phyloP scores from a whole-genome alignment of 2,797 vertebrate species.

The Urocyon cinereoargenteus region DNA sequence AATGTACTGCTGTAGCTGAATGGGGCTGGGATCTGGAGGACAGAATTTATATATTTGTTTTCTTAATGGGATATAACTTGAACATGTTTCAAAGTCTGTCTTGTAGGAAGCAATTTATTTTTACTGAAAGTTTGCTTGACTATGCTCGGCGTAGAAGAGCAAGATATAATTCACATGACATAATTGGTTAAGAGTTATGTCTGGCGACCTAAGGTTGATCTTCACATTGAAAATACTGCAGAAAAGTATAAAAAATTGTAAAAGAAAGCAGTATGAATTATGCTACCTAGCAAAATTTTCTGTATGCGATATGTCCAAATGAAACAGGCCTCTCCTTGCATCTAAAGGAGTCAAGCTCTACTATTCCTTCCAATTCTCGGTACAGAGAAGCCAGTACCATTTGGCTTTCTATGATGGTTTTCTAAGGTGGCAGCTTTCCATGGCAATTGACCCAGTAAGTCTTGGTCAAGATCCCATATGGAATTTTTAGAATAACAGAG shows the following conservation, averaged over 20 bases:
- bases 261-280: not conserved
- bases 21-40: not conserved
- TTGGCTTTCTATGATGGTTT: not conserved
- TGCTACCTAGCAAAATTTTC: not conserved
- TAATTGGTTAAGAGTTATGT: not conserved
- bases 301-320: not conserved
- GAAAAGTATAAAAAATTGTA: not conserved
- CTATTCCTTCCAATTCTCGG: not conserved
- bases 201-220: not conserved
- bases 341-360: not conserved
- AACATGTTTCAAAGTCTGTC: not conserved
- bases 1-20: not conserved
- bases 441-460: not conserved
- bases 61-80: not conserved
- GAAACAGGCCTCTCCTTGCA: not conserved
- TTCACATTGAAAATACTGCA: slow-evolving; percentile 12
- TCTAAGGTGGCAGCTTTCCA: not conserved
- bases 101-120: slow-evolving; percentile 26
- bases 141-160: not conserved
- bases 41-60: slow-evolving; percentile 24
- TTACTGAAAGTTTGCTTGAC: not conserved
- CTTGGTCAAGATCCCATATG: not conserved
- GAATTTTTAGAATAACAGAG: not conserved
- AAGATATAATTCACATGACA: slow-evolving; percentile 16
- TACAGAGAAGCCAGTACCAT: not conserved